phyloP scores from a whole-genome alignment of 2,113 vertebrate species.

The Entelurus aequoreus region DNA sequence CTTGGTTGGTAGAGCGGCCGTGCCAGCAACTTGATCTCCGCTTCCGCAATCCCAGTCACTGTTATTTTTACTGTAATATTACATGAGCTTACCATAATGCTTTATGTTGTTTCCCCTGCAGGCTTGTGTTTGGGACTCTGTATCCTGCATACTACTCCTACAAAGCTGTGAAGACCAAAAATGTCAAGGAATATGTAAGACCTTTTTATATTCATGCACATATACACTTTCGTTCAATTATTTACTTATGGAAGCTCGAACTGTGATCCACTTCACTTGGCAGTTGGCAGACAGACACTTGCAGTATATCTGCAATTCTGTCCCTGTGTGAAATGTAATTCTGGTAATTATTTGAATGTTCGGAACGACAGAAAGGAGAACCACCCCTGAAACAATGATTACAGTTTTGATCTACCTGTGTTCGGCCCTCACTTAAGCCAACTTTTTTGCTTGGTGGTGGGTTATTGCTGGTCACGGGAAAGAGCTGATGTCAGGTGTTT shows the following conservation, averaged over 20 bases:
- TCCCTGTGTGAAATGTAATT: background rate
- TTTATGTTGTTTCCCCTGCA: conserved; percentile 52
- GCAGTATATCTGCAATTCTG: background rate
- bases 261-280: background rate
- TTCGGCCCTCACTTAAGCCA: background rate
- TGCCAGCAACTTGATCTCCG: too few species aligned
- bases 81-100: background rate
- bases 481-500: conserved; percentile 37
- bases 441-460: background rate
- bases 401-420: background rate
- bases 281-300: background rate
- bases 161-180: conserved; percentile 98
- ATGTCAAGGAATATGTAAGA: conserved; percentile 99
- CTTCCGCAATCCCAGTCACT: too few species aligned
- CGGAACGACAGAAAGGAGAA: background rate
- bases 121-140: conserved; percentile 90
- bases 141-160: conserved; percentile 97
- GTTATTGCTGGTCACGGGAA: background rate
- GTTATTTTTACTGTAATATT: background rate
- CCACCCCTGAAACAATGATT: too few species aligned
- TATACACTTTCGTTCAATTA: too few species aligned
- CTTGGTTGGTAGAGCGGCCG: too few species aligned
- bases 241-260: background rate
- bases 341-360: background rate
- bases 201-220: background rate